phyloP scores from a whole-genome alignment of 2,888 invertebrate species.

The Eueremaeus valkanovi region DNA sequence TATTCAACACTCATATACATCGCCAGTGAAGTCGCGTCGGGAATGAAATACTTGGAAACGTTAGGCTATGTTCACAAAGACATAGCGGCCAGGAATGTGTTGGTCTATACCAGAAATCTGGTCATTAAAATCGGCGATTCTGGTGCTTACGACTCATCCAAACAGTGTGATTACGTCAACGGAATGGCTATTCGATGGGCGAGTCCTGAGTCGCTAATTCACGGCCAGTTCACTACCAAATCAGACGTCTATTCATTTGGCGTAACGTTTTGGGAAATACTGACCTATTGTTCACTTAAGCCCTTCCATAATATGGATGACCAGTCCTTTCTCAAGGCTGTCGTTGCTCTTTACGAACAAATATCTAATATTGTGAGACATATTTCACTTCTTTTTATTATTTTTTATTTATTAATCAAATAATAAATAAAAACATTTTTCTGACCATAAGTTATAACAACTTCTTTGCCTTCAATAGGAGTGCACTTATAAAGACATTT shows the following conservation, averaged over 20 bases:
- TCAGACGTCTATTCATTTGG: constrained; percentile 92
- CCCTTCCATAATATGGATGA: constrained; percentile 73
- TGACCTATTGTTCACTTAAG: constrained; percentile 68
- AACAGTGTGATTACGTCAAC: constrained; percentile 24
- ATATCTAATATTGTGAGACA: not conserved
- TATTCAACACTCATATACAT: constrained; percentile 63
- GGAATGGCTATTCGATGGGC: constrained; percentile 37
- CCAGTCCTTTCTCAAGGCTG: constrained; percentile 50
- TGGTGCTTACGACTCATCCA: not conserved
- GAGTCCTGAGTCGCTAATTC: constrained; percentile 34
- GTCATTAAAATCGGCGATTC: constrained; percentile 31
- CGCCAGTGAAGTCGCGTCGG: constrained; percentile 78
- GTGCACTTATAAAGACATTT: not conserved
- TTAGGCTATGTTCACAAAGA: constrained; percentile 86
- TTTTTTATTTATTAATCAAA: not conserved
- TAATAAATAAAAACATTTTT: too few species aligned
- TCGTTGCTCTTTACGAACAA: too few species aligned
- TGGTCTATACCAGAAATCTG: constrained; percentile 31
- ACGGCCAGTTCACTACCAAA: constrained; percentile 73
- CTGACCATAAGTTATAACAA: too few species aligned
- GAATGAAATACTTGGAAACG: constrained; percentile 82
- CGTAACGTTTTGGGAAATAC: constrained; percentile 79
- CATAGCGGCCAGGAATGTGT: constrained; percentile 70
- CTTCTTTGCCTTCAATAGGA: too few species aligned
- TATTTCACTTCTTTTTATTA: too few species aligned